phyloP scores from a whole-genome alignment of 2,797 vertebrate genomes.

The Peromyscus aztecus region DNA sequence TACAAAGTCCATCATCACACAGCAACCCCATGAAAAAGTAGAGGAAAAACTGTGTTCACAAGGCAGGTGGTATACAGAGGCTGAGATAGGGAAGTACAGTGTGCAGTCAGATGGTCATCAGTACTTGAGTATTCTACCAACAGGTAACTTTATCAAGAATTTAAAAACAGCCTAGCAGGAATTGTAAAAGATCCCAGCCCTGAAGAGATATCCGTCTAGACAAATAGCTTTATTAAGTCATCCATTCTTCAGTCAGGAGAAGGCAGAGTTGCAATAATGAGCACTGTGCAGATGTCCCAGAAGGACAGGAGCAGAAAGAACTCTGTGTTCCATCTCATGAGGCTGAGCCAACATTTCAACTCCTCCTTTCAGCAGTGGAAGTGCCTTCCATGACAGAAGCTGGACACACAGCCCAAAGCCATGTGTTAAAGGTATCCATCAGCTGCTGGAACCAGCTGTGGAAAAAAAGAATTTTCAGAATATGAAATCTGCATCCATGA shows the following conservation, averaged over 20 bases:
- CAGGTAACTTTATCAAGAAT: not conserved
- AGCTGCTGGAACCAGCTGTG: not conserved
- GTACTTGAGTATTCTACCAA: not conserved
- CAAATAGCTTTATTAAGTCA: not conserved
- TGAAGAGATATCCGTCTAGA: not conserved
- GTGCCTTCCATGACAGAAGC: not conserved
- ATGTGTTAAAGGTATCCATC: not conserved
- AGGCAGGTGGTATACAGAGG: not conserved
- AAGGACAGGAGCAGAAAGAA: not conserved
- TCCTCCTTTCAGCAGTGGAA: not conserved
- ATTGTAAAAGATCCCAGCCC: not conserved
- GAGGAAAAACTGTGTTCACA: not conserved
- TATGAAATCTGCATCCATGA: not conserved
- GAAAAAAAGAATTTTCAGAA: not conserved
- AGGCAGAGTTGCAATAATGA: not conserved
- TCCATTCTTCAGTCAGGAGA: not conserved
- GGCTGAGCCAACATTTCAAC: not conserved
- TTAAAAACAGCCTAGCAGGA: not conserved
- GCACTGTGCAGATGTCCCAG: not conserved
- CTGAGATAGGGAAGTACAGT: not conserved
- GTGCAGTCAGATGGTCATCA: not conserved
- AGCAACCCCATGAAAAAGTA: not conserved
- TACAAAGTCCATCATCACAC: not conserved
- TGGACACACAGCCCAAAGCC: not conserved
- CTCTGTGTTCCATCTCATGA: not conserved